phyloP scores from a whole-genome alignment of 2,797 vertebrate species.

The Siniperca undulata region DNA sequence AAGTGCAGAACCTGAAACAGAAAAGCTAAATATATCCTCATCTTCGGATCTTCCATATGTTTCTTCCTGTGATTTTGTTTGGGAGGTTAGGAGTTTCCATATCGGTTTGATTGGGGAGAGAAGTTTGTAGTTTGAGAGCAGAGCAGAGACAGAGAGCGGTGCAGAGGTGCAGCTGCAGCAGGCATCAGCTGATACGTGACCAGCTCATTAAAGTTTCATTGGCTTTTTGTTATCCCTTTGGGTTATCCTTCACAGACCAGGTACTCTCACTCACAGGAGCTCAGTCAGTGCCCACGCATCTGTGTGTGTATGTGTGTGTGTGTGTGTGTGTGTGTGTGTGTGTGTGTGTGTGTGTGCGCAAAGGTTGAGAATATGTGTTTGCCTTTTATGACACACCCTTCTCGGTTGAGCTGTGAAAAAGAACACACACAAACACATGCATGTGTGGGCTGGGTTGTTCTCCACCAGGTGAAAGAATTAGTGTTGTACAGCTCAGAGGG shows the following conservation, averaged over 20 bases:
- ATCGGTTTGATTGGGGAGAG: conserved; percentile 17
- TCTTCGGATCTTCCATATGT: conserved; percentile 4
- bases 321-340: conserved; percentile 15
- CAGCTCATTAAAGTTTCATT: conserved; percentile 89
- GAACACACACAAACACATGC: neutral
- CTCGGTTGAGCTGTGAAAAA: neutral
- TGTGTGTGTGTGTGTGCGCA: neutral
- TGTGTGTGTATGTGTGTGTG: conserved; percentile 21
- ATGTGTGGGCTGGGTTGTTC: conserved; percentile 8
- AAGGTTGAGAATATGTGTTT: conserved; percentile 5
- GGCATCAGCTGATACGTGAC: conserved; percentile 75
- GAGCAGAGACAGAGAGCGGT: conserved; percentile 47
- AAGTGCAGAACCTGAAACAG: conserved; percentile 35
- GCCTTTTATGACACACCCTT: too few species aligned
- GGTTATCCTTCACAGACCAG: conserved; percentile 79
- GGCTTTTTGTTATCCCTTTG: conserved; percentile 81
- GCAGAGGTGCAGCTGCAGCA: conserved; percentile 61
- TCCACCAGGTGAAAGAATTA: conserved; percentile 47
- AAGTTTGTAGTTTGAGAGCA: conserved; percentile 38
- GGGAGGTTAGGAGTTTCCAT: conserved; percentile 21
- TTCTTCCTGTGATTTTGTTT: conserved; percentile 20
- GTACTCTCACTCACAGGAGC: conserved; percentile 66
- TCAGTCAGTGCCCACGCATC: conserved; percentile 33
- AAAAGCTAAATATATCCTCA: conserved; percentile 25
- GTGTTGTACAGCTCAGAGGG: conserved; percentile 38